These are phyloP conservation scores for Phengaris arion DNA, from an alignment of 2,888 invertebrate species.

Conservation along the genomic window DNA sequence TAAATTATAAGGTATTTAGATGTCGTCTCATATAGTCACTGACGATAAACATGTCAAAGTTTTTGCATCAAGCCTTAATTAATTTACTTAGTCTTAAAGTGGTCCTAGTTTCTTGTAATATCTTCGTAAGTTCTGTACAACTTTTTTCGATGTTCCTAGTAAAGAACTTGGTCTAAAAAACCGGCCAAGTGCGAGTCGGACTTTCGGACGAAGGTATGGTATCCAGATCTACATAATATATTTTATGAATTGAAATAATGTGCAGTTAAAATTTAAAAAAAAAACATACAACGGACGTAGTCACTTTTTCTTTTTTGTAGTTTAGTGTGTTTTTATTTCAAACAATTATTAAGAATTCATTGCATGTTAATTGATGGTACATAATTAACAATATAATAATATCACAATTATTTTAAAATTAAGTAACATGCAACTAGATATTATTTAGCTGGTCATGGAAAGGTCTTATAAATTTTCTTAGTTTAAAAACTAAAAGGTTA, in stretches of 20 bases:
- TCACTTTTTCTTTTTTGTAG: too few relatives aligned
- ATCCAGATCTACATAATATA: too few relatives aligned
- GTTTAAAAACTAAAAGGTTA: constrained; percentile 1
- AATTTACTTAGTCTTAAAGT: background rate
- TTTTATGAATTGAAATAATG: too few relatives aligned
- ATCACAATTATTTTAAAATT: constrained; percentile 2
- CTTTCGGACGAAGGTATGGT: too few relatives aligned
- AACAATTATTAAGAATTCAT: background rate
- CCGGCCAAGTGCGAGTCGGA: too few relatives aligned
- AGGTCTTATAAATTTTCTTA: background rate
- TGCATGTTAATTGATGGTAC: background rate
- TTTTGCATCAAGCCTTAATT: constrained; percentile 1
- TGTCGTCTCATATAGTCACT: background rate
- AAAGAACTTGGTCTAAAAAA: too few relatives aligned
- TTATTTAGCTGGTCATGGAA: background rate
- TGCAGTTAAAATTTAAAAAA: too few relatives aligned
- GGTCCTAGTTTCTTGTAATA: constrained; percentile 1
- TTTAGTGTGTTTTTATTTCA: too few relatives aligned
- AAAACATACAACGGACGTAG: too few relatives aligned
- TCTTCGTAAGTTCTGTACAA: constrained; percentile 5
- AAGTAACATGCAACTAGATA: background rate
- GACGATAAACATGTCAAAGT: constrained; percentile 6
- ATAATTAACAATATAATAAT: background rate
- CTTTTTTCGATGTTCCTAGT: background rate
- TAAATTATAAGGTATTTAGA: background rate